These are phyloP conservation scores for Myiotriccus ornatus DNA, from an alignment of 2,797 vertebrate genomes.

Conservation along the genomic window DNA sequence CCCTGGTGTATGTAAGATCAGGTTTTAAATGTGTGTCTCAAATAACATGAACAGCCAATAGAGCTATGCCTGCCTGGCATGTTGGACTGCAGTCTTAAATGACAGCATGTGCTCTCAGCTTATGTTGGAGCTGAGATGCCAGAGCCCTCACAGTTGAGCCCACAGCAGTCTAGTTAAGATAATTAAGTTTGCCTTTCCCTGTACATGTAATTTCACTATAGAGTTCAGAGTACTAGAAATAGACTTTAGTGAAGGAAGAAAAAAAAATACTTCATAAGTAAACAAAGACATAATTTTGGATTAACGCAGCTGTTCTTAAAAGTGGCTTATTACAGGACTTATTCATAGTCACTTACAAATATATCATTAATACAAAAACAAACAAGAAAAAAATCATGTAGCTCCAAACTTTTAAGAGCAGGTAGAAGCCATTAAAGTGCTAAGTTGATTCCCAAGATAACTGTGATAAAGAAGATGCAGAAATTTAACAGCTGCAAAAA, in stretches of 20 bases:
- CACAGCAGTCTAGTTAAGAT: background rate
- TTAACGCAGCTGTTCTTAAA: background rate
- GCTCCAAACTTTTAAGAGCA: background rate
- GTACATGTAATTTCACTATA: background rate
- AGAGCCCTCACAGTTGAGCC: background rate
- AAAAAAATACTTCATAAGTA: background rate
- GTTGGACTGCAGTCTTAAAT: background rate
- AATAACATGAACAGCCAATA: background rate
- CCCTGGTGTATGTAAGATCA: background rate
- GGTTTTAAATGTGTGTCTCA: slow-evolving; percentile 5
- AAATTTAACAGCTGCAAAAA: background rate
- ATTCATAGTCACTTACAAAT: background rate
- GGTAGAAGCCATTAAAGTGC: background rate
- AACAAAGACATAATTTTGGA: background rate
- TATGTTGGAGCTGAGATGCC: background rate
- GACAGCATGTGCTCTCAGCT: background rate
- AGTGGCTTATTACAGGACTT: background rate
- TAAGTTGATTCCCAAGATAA: background rate
- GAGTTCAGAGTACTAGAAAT: background rate
- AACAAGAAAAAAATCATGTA: background rate
- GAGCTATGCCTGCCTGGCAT: background rate
- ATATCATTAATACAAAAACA: background rate
- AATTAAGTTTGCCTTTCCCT: background rate
- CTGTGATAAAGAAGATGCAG: background rate
- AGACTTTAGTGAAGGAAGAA: background rate